Evolutionary conservation across 2,888 invertebrate species (phyloP), one percentile per base, ranked within the genome.

Genomic region (Entomobrya proxima): DNA sequence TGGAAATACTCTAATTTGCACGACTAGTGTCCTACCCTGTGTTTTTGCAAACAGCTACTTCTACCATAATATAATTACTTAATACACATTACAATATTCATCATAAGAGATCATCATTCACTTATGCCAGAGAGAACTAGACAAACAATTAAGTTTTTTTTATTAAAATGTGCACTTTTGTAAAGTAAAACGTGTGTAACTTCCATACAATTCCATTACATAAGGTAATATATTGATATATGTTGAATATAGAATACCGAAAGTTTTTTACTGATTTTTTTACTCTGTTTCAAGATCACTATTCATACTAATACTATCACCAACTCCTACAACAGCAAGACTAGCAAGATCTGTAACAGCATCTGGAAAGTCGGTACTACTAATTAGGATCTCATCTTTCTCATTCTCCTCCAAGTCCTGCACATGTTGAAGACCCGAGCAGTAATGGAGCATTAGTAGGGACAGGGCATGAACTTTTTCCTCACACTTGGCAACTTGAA

Each of bases 391-490:
- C n/a, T 85, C 85, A 74, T 87, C 85, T 40, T 85, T 85, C 37
- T 86, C 87, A 30, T 21, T 83, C 47, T 91, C 92, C 85, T 92
- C 92, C 86, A 92, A 93, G 92, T 91, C 94, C 92, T 95, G 94
- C 91, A 95, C 95, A 90, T 96, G 94, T 91, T 98, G 98, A 85
- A 98, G 94, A 2, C 97, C 98, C 3, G 98, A 96, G 92, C 98
- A 98, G 92, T 97, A 96, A 92, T 98, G 98, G 89, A 98, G 93
- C 95, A 98, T 96, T 88, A 98, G 94, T 77, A 98, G 96, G 74
- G 98, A 97, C 87, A 98, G 93, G 0, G 97, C 97, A 92, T 97
- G 97, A 7, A 97, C 96, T 91, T 97, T 95, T 88, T 96, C 95
- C 91, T 98, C 98, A 58, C 96, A 95, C 91, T 95, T 95, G 89